These are phyloP conservation scores for Orchesellides sinensis DNA, from an alignment of 2,888 invertebrate genomes.

Conservation along the genomic window DNA sequence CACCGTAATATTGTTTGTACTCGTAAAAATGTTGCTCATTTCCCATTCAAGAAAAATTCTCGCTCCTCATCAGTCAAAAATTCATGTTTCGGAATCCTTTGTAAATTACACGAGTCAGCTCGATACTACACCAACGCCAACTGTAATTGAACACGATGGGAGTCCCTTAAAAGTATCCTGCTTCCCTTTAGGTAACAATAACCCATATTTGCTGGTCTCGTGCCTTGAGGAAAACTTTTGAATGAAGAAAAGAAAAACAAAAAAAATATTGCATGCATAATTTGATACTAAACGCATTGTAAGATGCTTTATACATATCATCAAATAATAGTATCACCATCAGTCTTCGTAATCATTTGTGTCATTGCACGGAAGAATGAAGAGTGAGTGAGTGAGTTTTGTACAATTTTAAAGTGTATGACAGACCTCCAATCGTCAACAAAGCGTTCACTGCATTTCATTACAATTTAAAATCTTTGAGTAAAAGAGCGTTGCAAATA, in stretches of 20 bases:
- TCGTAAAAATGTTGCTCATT: background rate
- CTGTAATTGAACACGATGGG: background rate
- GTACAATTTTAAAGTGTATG: background rate
- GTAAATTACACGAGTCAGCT: slow-evolving; percentile 16
- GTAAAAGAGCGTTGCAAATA: slow-evolving; percentile 55
- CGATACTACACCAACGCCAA: too few relatives aligned
- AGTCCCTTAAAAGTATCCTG: too few relatives aligned
- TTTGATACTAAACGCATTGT: too few relatives aligned
- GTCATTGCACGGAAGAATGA: slow-evolving; percentile 59
- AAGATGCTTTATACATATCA: too few relatives aligned
- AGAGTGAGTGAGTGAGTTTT: slow-evolving; percentile 17
- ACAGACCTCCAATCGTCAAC: slow-evolving; percentile 61
- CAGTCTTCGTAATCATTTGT: slow-evolving; percentile 37
- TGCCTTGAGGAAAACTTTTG: slow-evolving; percentile 23
- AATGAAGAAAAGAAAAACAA: slow-evolving; percentile 1
- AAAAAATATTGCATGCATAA: slow-evolving; percentile 42
- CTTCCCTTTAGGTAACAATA: background rate
- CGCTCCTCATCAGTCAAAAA: slow-evolving; percentile 19
- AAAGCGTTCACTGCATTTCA: slow-evolving; percentile 61
- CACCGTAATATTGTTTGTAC: too few relatives aligned
- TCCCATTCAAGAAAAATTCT: slow-evolving; percentile 4
- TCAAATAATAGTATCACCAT: slow-evolving; percentile 17
- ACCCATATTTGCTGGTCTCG: slow-evolving; percentile 22
- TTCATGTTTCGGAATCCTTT: slow-evolving; percentile 10
- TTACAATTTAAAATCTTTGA: slow-evolving; percentile 44